Evolutionary conservation across 2,113 vertebrate species (phyloP), one percentile per base, ranked within the genome.

Genomic region (Tretioscincus oriximinensis): DNA sequence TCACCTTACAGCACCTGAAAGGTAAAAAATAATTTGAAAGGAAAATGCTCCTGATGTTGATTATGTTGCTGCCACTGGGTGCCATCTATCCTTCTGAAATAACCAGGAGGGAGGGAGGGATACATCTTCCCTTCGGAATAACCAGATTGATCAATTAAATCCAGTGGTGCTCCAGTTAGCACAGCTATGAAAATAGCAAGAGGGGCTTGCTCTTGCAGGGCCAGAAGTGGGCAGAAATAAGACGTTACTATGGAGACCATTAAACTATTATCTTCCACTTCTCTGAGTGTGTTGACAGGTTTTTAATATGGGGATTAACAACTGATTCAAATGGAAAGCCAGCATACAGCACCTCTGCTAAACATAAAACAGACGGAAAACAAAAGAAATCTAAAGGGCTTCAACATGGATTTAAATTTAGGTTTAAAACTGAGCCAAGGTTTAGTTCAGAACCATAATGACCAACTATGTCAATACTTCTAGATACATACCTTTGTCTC

Each of bases 171-270:
- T 74, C 71, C 54, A 47, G 51, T 16, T 51, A 16, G 47, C 7
- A 6, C 66, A 22, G 28, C 54, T 49, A 63, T 76, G 35, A 67
- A 5, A 29, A 75, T 60, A 61, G 63, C 45, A 41, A 47, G 47
- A 20, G 31, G 28, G 82, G 76, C 71, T 61, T 68, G 41, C 65
- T 84, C 73, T 73, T 45, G 72, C 51, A 69, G 22, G 65, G 41
- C 41, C 71, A n/a, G 22, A 45, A 74, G 64, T 47, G 68, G 70
- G 51, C 82, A 73, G 26, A 79, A 75, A 84, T 84, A 65, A 51
- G 41, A 71, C 10, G 77, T 84, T 84, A 77, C 64, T 58, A 84
- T 79, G 77, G 77, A 69, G 45, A 79, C 77, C n/a, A 45, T 73
- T 69, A 67, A 68, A 63, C 71, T 75, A 71, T 65, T 77, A 80